phyloP scores from a whole-genome alignment of 1,140 invertebrate species.

The Drosophila sp. region DNA sequence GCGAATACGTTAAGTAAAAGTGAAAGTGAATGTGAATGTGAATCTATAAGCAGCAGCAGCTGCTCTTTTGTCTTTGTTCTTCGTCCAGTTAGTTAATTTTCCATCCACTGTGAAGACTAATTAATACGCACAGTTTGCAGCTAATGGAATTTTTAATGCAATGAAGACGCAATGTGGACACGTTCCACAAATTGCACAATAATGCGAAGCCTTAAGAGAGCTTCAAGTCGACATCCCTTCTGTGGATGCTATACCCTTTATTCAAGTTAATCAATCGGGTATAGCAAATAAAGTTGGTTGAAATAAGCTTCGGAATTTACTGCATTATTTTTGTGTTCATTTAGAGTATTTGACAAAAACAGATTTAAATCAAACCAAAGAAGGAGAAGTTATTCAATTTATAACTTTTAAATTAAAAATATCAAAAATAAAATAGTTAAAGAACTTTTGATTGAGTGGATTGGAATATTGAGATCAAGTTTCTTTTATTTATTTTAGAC shows the following conservation, averaged over 20 bases:
- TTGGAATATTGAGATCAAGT: too few species aligned
- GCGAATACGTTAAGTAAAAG: slow-evolving; percentile 16
- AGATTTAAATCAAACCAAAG: too few species aligned
- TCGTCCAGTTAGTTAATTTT: slow-evolving; percentile 36
- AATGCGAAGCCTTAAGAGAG: slow-evolving; percentile 4
- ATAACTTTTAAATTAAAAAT: too few species aligned
- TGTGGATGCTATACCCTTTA: slow-evolving; percentile 7
- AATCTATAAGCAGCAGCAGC: neutral
- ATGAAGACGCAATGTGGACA: slow-evolving; percentile 52
- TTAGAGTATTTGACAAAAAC: too few species aligned
- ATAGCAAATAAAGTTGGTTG: too few species aligned
- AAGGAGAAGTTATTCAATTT: too few species aligned
- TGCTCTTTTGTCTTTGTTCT: neutral
- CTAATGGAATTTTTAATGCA: slow-evolving; percentile 82
- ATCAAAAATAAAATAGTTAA: too few species aligned
- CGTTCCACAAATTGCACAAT: slow-evolving; percentile 49
- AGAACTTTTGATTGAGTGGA: too few species aligned
- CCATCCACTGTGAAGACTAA: slow-evolving; percentile 44
- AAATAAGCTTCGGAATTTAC: too few species aligned
- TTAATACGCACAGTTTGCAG: slow-evolving; percentile 71
- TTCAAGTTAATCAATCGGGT: neutral
- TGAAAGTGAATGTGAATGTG: slow-evolving; percentile 25
- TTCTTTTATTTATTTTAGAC: too few species aligned
- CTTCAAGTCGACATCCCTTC: slow-evolving; percentile 16
- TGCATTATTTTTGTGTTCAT: too few species aligned